These are phyloP conservation scores for Allobates femoralis DNA, from an alignment of 2,797 vertebrate genomes.

Conservation along the genomic window DNA sequence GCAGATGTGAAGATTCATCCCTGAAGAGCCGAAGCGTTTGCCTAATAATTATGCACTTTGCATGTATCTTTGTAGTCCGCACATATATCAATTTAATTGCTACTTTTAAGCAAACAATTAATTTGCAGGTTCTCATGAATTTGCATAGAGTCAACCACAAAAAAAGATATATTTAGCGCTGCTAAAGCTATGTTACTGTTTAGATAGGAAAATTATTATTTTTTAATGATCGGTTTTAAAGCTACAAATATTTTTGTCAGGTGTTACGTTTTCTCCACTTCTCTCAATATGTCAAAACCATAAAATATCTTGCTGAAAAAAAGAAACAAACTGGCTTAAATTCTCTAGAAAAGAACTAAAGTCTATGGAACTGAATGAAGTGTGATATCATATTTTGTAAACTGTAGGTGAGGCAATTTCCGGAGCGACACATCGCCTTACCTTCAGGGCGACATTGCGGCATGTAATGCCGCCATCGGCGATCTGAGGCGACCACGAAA, in stretches of 20 bases:
- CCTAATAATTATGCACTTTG: not conserved
- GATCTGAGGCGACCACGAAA: too few species aligned
- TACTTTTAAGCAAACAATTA: not conserved
- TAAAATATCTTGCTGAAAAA: too few species aligned
- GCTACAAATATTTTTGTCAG: not conserved
- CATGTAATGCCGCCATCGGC: too few species aligned
- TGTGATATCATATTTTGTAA: too few species aligned
- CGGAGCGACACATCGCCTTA: too few species aligned
- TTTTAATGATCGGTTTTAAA: not conserved
- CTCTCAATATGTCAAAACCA: too few species aligned
- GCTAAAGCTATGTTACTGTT: not conserved
- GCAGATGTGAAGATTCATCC: not conserved
- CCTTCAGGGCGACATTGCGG: too few species aligned
- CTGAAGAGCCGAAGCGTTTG: not conserved
- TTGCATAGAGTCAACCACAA: constrained; percentile 23
- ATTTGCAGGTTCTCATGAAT: not conserved
- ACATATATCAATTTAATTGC: not conserved
- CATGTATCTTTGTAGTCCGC: not conserved
- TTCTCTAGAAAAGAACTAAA: too few species aligned
- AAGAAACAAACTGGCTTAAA: too few species aligned
- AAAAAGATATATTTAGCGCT: not conserved
- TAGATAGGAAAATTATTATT: not conserved
- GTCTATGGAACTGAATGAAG: too few species aligned
- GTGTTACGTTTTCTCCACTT: too few species aligned
- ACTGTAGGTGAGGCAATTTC: too few species aligned